A percentile compares a stretch with the other conserved stretches of the same genome.
Conservation (phyloP, 1,140 invertebrate species). For the Wasmannia auropunctata region DNA sequence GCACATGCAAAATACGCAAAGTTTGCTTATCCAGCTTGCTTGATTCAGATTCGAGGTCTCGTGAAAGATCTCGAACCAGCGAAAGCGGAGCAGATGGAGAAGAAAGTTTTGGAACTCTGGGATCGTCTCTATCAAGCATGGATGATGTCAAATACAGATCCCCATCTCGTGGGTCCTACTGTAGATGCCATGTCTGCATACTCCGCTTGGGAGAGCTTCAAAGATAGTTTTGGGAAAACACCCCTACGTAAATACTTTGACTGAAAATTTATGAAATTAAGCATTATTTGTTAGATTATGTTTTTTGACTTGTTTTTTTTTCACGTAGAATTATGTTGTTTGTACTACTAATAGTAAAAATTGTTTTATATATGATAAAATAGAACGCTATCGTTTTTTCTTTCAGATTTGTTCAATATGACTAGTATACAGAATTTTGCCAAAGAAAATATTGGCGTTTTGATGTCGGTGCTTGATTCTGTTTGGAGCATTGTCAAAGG, state of each 20-base stretch:
- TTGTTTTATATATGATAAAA: background rate
- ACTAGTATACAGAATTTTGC: slow-evolving; percentile 92
- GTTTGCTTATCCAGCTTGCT: slow-evolving; percentile 31
- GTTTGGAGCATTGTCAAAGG: slow-evolving; percentile 97
- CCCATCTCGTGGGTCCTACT: slow-evolving; percentile 87
- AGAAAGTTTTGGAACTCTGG: slow-evolving; percentile 96
- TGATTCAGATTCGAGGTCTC: slow-evolving; percentile 89
- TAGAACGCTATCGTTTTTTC: slow-evolving; percentile 10
- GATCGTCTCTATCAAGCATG: slow-evolving; percentile 97
- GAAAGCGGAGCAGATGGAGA: slow-evolving; percentile 94
- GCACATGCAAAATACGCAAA: background rate
- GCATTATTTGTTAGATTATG: background rate
- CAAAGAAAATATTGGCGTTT: slow-evolving; percentile 96
- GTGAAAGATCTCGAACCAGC: slow-evolving; percentile 92
- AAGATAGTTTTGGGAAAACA: slow-evolving; percentile 90
- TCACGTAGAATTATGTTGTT: background rate
- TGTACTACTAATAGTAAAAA: background rate
- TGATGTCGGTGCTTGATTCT: slow-evolving; percentile 95
- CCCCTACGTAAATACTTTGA: slow-evolving; percentile 82
- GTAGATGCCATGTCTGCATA: slow-evolving; percentile 88
- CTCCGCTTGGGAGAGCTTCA: slow-evolving; percentile 90
- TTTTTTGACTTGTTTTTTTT: background rate
- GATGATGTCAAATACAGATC: slow-evolving; percentile 89
- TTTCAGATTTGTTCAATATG: slow-evolving; percentile 90
- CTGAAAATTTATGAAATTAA: slow-evolving; percentile 16